Evolutionary conservation across 2,797 vertebrate genomes (phyloP).

Genomic region (Pteropus rufus): DNA sequence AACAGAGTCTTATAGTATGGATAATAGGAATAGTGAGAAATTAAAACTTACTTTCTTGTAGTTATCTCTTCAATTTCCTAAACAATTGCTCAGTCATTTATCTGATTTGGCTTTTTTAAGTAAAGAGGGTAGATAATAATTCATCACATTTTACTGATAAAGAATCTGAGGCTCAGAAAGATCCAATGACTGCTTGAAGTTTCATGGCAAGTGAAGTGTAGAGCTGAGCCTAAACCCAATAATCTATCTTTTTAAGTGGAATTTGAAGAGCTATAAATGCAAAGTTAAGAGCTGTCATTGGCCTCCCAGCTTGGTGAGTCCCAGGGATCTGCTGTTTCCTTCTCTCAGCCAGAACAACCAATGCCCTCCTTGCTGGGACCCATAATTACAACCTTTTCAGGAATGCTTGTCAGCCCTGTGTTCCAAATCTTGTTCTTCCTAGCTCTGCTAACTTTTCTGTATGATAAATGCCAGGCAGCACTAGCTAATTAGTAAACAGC

Average conservation of each 20-base stretch:
- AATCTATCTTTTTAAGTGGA: neutral
- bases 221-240: neutral
- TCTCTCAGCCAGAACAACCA: neutral
- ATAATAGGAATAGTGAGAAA: neutral
- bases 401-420: neutral
- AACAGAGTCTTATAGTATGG: neutral
- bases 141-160: neutral
- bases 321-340: neutral
- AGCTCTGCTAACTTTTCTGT: constrained; percentile 38
- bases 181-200: neutral
- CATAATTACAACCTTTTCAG: constrained; percentile 30
- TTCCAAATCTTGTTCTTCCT: constrained; percentile 40
- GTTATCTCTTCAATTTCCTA: neutral
- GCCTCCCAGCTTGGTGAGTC: neutral
- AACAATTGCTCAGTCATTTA: neutral
- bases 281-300: neutral
- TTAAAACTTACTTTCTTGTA: neutral
- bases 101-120: neutral
- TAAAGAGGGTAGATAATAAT: neutral
- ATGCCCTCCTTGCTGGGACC: neutral
- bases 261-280: neutral
- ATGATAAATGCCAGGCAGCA: constrained; percentile 34
- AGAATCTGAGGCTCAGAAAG: neutral
- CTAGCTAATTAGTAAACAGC: constrained; percentile 51
- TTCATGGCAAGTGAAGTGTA: neutral